Evolutionary conservation across 2,113 vertebrate species (phyloP), one percentile per base, ranked within the genome.

Genomic region (Gopherus flavomarginatus): DNA sequence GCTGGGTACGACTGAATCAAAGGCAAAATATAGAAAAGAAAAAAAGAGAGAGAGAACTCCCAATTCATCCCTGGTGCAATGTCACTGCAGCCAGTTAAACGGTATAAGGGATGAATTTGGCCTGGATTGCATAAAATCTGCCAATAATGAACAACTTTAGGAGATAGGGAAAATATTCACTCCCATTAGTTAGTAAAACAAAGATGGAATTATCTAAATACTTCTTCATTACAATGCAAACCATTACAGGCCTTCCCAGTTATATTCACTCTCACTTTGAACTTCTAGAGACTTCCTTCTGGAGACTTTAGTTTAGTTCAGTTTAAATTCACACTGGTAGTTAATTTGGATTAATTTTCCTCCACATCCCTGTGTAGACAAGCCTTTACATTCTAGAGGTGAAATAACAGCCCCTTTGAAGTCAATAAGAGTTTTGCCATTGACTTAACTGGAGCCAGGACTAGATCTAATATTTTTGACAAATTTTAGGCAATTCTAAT

Each of bases 251-350:
- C 81, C 81, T 57, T 27, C 8, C 22, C n/a, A 93, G 81, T 1
- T 86, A 78, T 89, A 79, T 0, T 0, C 17, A 13, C 21, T 44
- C 72, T 26, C 0, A 1, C 62, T 90, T 94, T 91, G 44, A 85
- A 35, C 22, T 22, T 75, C 14, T 53, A 22, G 24, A 22, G 62
- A 72, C 85, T 77, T 89, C 75, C 85, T 83, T 57, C 56, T 57
- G 8, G 56, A 11, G 56, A 57, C 24, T 59, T 65, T 35, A 65
- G 31, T 35, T 62, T 62, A 62, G 6, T 35, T 62, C 13, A 62
- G 31, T 31, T 35, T 16, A 35, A 62, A 31, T 11, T 14, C 59
- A 62, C 59, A 35, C 59, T 12, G 57, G 35, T 62, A 62, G 59
- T 35, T 62, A 62, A 31, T 62, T 31, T 65, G 62, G 31, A 35